These are phyloP conservation scores for Rotaria magnacalcarata DNA, from an alignment of 2,888 invertebrate species.

Conservation along the genomic window DNA sequence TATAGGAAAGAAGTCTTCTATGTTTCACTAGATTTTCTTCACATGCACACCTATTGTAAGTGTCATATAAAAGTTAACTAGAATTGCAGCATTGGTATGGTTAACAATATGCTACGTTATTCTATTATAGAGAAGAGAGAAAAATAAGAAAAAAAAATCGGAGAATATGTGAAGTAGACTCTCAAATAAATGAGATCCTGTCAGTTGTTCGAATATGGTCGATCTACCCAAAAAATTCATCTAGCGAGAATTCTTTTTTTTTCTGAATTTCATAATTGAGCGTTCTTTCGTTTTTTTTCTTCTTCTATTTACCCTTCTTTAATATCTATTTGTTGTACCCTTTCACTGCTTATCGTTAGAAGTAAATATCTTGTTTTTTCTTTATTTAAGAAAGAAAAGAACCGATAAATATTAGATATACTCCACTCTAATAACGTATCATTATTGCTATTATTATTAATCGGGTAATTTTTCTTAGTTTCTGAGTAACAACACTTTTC, in stretches of 20 bases:
- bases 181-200: slow-evolving; percentile 11
- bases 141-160: neutral
- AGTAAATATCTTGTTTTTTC: neutral
- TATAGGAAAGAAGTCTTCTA: neutral
- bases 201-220: neutral
- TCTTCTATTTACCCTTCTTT: neutral
- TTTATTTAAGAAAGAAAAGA: neutral
- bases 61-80: neutral
- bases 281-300: neutral
- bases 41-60: neutral
- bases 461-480: neutral
- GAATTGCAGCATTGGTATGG: neutral
- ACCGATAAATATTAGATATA: neutral
- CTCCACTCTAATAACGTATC: neutral
- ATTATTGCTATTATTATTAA: neutral
- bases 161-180: neutral
- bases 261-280: neutral
- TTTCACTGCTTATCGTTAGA: neutral
- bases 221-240: neutral
- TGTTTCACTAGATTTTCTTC: neutral
- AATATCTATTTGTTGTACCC: neutral
- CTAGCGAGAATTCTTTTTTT: neutral
- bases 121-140: neutral
- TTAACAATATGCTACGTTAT: neutral
- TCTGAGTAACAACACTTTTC: neutral